Evolutionary conservation across 2,888 invertebrate genomes (phyloP), one percentile per base, ranked within the genome.

Genomic region (Drosophila longiperda): DNA sequence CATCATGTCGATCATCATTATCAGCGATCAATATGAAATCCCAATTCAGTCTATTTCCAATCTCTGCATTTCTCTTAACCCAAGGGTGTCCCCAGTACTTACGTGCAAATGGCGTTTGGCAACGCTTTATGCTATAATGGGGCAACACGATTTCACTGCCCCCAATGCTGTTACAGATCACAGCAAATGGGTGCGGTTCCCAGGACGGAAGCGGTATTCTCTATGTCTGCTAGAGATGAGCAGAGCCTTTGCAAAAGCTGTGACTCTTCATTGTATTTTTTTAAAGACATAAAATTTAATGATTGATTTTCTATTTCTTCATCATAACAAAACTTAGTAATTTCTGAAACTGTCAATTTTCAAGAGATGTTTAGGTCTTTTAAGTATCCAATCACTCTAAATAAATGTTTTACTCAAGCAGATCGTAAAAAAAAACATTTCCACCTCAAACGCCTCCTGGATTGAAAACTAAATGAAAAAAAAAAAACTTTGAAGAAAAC

Each of bases 101-200:
- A 88, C 86, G 85, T 89, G 85, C 88, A 85, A 85, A 80, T 87
- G 68, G 75, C 79, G 84, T 81, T 78, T 80, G 67, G 70, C 61
- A 88, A 83, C 84, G 82, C 89, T 88, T 88, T 84, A 88, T 83
- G 89, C 83, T 69, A 63, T 86, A 83, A 83, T 85, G 80, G 68
- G 61, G 55, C 63, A 63, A 72, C 77, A 80, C 78, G 81, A 71
- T 45, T 60, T 33, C 54, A 26, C 26, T 38, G 55, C 75, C 66
- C 26, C 59, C 62, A 55, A 40, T 32, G 58, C 73, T 34, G 17
- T 32, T 32, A 26, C 66, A 26, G 68, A 54, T 54, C 38, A 9
- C 45, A 20, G 67, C n/a, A 45, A 60, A 23, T 12, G 38, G 38
- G 42, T 26, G 20, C 34, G 17, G 40, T 36, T 6, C 45, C 33